Conservation (phyloP, 2,113 vertebrate genomes). For the Malaclemys terrapin region DNA sequence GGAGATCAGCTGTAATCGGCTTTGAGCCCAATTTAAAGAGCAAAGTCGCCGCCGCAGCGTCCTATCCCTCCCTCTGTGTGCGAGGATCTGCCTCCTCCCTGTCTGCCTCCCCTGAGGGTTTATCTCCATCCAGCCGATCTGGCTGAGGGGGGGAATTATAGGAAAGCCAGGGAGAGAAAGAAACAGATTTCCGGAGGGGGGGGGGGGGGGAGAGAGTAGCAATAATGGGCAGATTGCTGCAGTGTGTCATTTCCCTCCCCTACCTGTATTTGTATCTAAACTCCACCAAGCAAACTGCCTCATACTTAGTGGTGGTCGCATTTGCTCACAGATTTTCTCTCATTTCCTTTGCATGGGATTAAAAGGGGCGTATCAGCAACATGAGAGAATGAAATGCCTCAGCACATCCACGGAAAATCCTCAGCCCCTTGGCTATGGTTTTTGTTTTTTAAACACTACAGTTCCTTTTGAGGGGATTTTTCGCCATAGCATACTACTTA, state of each 20-base stretch:
- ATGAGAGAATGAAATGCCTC: not conserved
- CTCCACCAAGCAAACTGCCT: not conserved
- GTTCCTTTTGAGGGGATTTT: not conserved
- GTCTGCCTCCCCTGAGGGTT: not conserved
- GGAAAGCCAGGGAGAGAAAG: not conserved
- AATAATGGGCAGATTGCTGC: not conserved
- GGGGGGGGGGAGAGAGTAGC: not conserved
- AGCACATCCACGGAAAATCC: too few relatives aligned
- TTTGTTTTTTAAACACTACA: not conserved
- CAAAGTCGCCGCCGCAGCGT: slow-evolving; percentile 72
- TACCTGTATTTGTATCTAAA: not conserved
- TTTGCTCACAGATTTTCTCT: not conserved
- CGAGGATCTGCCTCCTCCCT: not conserved
- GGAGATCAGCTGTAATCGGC: slow-evolving; percentile 87
- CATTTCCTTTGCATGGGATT: not conserved
- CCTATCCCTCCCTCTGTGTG: not conserved
- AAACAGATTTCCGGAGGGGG: not conserved
- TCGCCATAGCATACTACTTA: not conserved
- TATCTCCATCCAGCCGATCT: not conserved
- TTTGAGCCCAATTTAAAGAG: slow-evolving; percentile 86
- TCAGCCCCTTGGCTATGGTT: not conserved
- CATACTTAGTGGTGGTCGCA: not conserved
- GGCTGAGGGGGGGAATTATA: not conserved
- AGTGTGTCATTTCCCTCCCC: too few relatives aligned
- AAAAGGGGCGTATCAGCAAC: not conserved